Conservation (phyloP, 2,797 vertebrate species). For the Aplochiton taeniatus region DNA sequence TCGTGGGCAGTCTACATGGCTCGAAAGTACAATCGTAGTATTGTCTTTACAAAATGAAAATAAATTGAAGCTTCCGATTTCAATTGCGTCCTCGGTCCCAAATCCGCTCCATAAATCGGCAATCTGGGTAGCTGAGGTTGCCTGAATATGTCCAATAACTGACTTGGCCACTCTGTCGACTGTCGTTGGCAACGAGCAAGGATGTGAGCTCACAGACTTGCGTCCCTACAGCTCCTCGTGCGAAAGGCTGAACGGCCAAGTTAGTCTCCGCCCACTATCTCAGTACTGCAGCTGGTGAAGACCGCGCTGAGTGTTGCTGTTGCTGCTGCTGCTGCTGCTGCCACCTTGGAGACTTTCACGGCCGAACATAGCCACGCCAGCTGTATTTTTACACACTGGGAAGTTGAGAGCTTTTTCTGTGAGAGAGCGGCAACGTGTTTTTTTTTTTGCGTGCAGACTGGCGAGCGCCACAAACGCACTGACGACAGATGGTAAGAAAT, state of each 20-base stretch:
- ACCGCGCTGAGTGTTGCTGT: not conserved
- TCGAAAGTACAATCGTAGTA: not conserved
- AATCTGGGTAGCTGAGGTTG: conserved; percentile 19
- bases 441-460: no score
- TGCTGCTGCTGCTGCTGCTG: conserved; percentile 3
- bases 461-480: no score
- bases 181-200: conserved; percentile 38
- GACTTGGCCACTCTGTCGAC: conserved; percentile 16
- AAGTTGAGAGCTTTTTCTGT: no score
- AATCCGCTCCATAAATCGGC: conserved; percentile 22
- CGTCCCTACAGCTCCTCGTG: conserved; percentile 26
- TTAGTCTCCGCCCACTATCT: conserved; percentile 43
- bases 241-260: conserved; percentile 40
- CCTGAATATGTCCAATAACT: conserved; percentile 6
- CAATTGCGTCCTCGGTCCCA: conserved; percentile 18
- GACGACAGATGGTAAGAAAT: no score
- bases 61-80: conserved; percentile 13
- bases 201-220: conserved; percentile 49
- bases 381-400: not conserved
- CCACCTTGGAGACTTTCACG: not conserved
- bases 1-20: conserved; percentile 25
- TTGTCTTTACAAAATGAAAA: not conserved
- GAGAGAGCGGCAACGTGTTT: no score
- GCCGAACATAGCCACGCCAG: not conserved
- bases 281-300: conserved; percentile 20